Conservation (phyloP, 2,888 invertebrate genomes). For the Argyresthia goedartella region DNA sequence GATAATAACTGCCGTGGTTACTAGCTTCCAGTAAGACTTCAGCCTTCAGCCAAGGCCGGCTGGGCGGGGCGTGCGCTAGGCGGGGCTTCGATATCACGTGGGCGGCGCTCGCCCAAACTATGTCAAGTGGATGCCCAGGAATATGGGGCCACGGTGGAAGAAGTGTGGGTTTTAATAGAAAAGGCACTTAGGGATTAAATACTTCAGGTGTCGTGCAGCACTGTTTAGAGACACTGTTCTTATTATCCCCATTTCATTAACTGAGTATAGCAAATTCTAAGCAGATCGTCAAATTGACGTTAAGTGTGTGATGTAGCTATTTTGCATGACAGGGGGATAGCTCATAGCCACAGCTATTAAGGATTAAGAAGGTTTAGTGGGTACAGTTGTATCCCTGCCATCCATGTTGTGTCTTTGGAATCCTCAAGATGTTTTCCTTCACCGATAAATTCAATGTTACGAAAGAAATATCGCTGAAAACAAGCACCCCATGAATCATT, state of each 20-base stretch:
- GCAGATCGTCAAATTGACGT: no score
- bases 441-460: no score
- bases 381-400: no score
- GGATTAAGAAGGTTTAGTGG: no score
- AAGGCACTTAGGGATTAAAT: not conserved
- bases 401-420: no score
- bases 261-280: no score
- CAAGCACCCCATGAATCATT: not conserved
- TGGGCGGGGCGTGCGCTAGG: conserved; percentile 26
- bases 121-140: conserved; percentile 33
- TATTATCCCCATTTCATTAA: no score
- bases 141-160: conserved; percentile 8
- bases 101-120: conserved; percentile 35
- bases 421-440: no score
- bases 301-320: no score
- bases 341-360: no score
- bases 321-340: no score
- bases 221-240: not conserved
- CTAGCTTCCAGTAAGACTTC: not conserved
- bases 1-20: not conserved
- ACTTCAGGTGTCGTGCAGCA: not conserved
- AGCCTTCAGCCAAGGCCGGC: conserved; percentile 22
- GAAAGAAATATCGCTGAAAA: not conserved
- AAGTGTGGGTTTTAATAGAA: not conserved
- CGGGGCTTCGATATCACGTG: conserved; percentile 22